Evolutionary conservation across 2,888 invertebrate species (phyloP).

Genomic region (Beris morrisii): DNA sequence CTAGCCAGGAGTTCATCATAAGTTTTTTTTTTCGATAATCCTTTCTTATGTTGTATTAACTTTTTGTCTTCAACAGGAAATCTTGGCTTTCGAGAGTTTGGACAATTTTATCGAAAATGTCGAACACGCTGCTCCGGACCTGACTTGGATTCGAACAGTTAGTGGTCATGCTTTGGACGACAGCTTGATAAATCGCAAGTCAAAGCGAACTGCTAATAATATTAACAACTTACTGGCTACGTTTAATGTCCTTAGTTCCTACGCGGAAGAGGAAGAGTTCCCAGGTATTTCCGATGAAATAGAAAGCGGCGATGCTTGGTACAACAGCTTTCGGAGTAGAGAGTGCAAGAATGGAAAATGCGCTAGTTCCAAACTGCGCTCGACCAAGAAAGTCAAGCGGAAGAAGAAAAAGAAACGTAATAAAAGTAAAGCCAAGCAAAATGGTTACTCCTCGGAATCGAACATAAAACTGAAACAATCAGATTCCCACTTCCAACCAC

Average conservation of each 20-base stretch:
- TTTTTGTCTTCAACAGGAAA: conserved; percentile 14
- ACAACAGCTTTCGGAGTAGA: conserved; percentile 36
- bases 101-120: conserved; percentile 29
- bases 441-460: not conserved
- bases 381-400: not conserved
- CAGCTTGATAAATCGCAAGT: not conserved
- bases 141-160: conserved; percentile 32
- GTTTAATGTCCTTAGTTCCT: conserved; percentile 20
- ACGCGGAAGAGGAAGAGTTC: conserved; percentile 1
- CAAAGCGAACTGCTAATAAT: not conserved
- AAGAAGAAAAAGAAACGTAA: conserved; percentile 15
- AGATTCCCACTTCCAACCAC: no score
- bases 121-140: conserved; percentile 23
- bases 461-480: not conserved
- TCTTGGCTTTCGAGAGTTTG: conserved; percentile 3
- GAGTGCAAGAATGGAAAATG: conserved; percentile 36
- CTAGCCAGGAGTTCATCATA: not conserved
- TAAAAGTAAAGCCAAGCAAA: not conserved
- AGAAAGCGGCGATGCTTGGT: conserved; percentile 39
- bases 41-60: not conserved
- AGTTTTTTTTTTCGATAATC: not conserved
- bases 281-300: conserved; percentile 3
- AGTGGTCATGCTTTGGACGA: conserved; percentile 10
- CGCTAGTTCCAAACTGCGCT: not conserved
- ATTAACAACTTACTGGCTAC: conserved; percentile 18